Evolutionary conservation across 1,140 invertebrate species (phyloP), one percentile per base, ranked within the genome.

Genomic region (Cherax destructor): DNA sequence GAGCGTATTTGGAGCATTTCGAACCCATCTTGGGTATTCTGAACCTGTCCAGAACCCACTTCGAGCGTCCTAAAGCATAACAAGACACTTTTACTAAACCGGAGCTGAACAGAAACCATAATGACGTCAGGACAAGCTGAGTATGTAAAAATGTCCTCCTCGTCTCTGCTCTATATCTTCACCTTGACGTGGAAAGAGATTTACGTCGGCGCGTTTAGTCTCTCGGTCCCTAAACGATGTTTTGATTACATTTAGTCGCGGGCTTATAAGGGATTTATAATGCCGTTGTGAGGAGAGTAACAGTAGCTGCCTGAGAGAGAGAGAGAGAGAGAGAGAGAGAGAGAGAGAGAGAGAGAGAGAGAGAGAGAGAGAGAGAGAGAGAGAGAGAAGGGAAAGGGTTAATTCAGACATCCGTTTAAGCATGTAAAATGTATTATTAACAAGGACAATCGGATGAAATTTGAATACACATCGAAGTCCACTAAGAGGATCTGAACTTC

Each of bases 231-330:
- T 74, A 74, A 74, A 74, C 18, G 69, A 74, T 74, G n/a, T 74
- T 74, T 74, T 74, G 69, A 74, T 74, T 74, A 74, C 69, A 74
- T 74, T 74, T 30, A 74, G 13, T 21, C 69, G 5, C n/a, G 69
- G 18, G 69, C n/a, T 74, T 74, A 30, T 74, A 74, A 24, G 69
- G 77, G 77, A 50, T 9, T 24, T 56, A 13, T 56, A 9, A 7
- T 13, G 76, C 6, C 4, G 30, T 41, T 9, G 30, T 50, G 24
- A 50, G 13, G 47, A 78, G 76, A 79, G 77, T 7, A 7, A n/a
- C 9, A 79, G 21, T 41, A 21, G 21, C 5, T 41, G 47, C 13
- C 7, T 50, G 13, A 79, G 77, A 50, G n/a, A 50, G 77, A 79
- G 21, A 24, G 47, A n/a, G 50, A 52, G 77, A 78, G 77, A 52